Conservation (phyloP, 2,113 vertebrate genomes). For the Phoxinus phoxinus region DNA sequence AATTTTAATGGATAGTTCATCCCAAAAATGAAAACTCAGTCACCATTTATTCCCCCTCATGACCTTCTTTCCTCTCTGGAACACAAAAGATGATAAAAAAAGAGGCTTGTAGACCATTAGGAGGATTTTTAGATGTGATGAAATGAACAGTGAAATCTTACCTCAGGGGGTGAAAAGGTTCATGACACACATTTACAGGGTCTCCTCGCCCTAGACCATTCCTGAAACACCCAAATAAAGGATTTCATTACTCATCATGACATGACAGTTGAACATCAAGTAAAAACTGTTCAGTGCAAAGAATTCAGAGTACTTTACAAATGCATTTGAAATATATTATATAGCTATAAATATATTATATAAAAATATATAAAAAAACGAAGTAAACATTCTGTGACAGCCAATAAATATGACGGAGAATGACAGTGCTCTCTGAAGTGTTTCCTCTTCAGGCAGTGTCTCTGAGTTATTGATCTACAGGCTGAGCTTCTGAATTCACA, state of each 20-base stretch:
- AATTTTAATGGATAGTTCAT: not conserved
- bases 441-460: not conserved
- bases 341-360: too few relatives aligned
- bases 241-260: not conserved
- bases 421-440: not conserved
- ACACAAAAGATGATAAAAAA: not conserved
- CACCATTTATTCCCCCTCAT: not conserved
- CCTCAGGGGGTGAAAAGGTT: slow-evolving; percentile 49
- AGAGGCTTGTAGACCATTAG: not conserved
- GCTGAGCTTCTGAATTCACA: slow-evolving; percentile 14
- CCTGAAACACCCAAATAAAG: slow-evolving; percentile 33
- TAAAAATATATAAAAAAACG: too few relatives aligned
- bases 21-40: not conserved
- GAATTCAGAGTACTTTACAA: not conserved
- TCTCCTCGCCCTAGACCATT: not conserved
- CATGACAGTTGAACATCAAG: not conserved
- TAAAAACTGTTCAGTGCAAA: not conserved
- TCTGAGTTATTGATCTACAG: slow-evolving; percentile 24
- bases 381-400: not conserved
- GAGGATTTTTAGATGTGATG: not conserved
- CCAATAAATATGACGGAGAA: not conserved
- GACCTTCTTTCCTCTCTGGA: not conserved
- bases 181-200: slow-evolving; percentile 38
- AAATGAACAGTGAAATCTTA: slow-evolving; percentile 10
- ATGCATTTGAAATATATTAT: not conserved